phyloP scores from a whole-genome alignment of 2,797 vertebrate species.

The Euthynnus affinis region DNA sequence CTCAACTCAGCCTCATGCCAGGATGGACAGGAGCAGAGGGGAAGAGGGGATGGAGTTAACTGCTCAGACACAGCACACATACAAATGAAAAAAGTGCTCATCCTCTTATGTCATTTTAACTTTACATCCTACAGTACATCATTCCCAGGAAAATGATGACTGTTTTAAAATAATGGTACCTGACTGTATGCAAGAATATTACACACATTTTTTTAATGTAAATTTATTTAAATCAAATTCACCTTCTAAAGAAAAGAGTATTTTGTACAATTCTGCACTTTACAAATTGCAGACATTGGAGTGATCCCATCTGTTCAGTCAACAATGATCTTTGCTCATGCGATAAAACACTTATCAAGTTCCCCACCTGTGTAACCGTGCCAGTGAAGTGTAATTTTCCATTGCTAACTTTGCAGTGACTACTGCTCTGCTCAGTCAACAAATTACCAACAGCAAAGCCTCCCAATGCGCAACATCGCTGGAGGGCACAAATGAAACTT shows the following conservation, averaged over 20 bases:
- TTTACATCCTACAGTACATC: neutral
- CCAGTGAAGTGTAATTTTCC: slow-evolving; percentile 69
- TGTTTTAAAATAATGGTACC: neutral
- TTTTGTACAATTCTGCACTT: neutral
- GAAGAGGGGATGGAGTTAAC: neutral
- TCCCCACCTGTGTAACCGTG: slow-evolving; percentile 46
- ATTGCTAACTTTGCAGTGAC: slow-evolving; percentile 56
- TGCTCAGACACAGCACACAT: slow-evolving; percentile 10
- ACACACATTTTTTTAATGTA: slow-evolving; percentile 3
- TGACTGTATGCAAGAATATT: neutral
- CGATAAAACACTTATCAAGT: slow-evolving; percentile 46
- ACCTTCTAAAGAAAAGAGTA: neutral
- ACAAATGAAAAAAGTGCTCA: neutral
- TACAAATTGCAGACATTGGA: neutral
- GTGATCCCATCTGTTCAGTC: slow-evolving; percentile 30
- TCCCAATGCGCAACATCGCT: slow-evolving; percentile 56
- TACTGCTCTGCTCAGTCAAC: slow-evolving; percentile 66
- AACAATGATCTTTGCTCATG: slow-evolving; percentile 45
- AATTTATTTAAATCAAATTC: neutral
- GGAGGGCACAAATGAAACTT: slow-evolving; percentile 64
- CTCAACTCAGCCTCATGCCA: slow-evolving; percentile 22
- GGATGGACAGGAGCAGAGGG: neutral
- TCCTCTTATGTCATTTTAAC: neutral
- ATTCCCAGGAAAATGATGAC: neutral
- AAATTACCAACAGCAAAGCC: slow-evolving; percentile 68